phyloP scores from a whole-genome alignment of 2,888 invertebrate genomes.

The Microctonus brassicae region DNA sequence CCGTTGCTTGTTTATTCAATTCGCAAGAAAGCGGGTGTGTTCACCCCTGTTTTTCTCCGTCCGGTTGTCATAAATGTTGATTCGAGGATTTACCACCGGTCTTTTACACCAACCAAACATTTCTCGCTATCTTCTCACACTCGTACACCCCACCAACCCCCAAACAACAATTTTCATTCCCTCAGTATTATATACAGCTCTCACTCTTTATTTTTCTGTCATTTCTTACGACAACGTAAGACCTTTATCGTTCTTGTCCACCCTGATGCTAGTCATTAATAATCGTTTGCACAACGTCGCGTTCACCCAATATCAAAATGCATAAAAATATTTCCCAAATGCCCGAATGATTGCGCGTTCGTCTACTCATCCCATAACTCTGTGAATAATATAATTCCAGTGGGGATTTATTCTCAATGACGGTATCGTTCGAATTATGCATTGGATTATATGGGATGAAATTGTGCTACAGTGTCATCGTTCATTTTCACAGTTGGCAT shows the following conservation, averaged over 20 bases:
- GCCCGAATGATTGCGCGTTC: slow-evolving; percentile 8
- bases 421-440: slow-evolving; percentile 43
- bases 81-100: slow-evolving; percentile 29
- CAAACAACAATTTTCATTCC: slow-evolving; percentile 18
- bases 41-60: slow-evolving; percentile 11
- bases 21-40: slow-evolving; percentile 23
- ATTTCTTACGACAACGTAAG: slow-evolving; percentile 47
- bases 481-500: slow-evolving; percentile 11
- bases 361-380: slow-evolving; percentile 11
- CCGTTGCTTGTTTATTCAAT: slow-evolving; percentile 36
- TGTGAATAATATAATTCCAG: slow-evolving; percentile 52
- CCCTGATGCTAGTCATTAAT: slow-evolving; percentile 40
- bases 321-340: slow-evolving; percentile 44
- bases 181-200: slow-evolving; percentile 24
- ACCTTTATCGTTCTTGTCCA: slow-evolving; percentile 62
- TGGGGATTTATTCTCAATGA: slow-evolving; percentile 18
- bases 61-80: slow-evolving; percentile 41
- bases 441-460: slow-evolving; percentile 26
- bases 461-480: neutral
- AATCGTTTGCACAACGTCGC: slow-evolving; percentile 39
- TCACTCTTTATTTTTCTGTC: slow-evolving; percentile 35
- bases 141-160: slow-evolving; percentile 21
- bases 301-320: slow-evolving; percentile 51
- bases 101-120: slow-evolving; percentile 16
- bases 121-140: neutral